Percentiles rank a stretch among this genome's conserved stretches.
Conservation (phyloP, 2,113 vertebrate species). For the Cephalopholis sonnerati region DNA sequence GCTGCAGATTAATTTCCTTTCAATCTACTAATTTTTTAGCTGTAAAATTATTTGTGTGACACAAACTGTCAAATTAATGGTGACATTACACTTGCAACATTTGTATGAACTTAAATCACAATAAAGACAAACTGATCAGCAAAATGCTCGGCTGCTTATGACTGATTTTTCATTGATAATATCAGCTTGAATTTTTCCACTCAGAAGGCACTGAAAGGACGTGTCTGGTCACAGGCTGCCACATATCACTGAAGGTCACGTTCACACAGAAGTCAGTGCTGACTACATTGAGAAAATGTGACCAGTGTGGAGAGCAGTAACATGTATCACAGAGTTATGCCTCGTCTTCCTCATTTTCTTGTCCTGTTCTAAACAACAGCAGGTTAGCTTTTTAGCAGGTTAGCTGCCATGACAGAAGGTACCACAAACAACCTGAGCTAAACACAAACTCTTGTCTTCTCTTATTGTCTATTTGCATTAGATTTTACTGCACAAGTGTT, state of each 20-base stretch:
- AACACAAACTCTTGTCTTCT: not conserved
- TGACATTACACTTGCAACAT: not conserved
- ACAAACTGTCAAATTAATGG: not conserved
- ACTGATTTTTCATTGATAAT: not conserved
- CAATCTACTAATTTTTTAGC: not conserved
- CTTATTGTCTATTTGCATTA: too few relatives aligned
- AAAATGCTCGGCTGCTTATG: not conserved
- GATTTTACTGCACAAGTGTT: not conserved
- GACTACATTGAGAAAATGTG: slow-evolving; percentile 18
- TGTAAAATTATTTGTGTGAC: not conserved
- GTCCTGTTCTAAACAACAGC: not conserved
- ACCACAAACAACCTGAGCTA: not conserved
- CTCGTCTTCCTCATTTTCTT: not conserved
- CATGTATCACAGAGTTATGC: not conserved
- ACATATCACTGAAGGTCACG: slow-evolving; percentile 5
- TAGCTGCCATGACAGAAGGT: not conserved
- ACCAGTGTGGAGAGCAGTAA: not conserved
- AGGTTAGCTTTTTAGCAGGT: not conserved
- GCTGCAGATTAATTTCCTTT: too few relatives aligned
- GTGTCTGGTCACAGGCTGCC: rapidly evolving
- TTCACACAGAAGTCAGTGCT: not conserved
- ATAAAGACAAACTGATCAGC: not conserved
- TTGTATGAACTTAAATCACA: not conserved
- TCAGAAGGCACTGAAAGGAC: not conserved
- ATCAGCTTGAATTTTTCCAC: not conserved